Percentiles rank a stretch among this genome's conserved stretches.
Conservation (phyloP, 2,888 invertebrate species). For the Ormyrus rosae region DNA sequence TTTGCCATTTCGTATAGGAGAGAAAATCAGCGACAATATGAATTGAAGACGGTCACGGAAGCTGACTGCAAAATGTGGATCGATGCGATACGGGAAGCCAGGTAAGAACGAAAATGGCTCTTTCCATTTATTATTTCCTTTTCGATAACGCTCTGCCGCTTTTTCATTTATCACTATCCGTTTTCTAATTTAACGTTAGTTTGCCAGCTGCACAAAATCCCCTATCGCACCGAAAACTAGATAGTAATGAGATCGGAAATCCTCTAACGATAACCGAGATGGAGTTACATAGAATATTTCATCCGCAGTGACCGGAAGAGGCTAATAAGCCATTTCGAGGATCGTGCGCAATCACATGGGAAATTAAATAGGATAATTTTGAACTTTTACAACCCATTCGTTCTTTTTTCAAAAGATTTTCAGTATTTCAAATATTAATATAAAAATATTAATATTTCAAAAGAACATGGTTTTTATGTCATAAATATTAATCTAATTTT, state of each 20-base stretch:
- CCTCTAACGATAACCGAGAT: neutral
- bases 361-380: no score
- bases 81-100: slow-evolving; percentile 90
- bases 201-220: neutral
- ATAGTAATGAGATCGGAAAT: neutral
- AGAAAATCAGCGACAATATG: slow-evolving; percentile 92
- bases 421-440: no score
- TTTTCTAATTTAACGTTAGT: no score
- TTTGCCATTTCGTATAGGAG: slow-evolving; percentile 92
- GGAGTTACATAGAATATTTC: neutral
- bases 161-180: no score
- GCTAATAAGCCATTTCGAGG: neutral
- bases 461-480: no score
- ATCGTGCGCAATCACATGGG: no score
- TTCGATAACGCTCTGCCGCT: no score
- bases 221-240: neutral
- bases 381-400: no score
- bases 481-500: no score
- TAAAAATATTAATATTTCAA: no score
- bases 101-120: slow-evolving; percentile 78
- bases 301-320: neutral
- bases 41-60: slow-evolving; percentile 89
- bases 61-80: slow-evolving; percentile 94
- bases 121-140: no score
- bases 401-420: no score